phyloP scores from a whole-genome alignment of 2,888 invertebrate species.

The Xestia ashworthii region DNA sequence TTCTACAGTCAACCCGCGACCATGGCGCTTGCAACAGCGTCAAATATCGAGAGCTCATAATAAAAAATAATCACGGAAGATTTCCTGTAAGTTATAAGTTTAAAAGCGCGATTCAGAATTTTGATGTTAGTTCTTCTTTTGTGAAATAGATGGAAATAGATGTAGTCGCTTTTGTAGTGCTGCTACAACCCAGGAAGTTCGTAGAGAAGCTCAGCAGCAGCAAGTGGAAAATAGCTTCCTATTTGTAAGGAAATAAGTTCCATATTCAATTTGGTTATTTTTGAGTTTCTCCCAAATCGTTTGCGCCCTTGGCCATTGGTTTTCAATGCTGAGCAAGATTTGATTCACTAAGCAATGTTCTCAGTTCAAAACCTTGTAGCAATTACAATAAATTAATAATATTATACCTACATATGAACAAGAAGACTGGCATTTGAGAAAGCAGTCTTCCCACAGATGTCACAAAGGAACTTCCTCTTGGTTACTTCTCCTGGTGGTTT shows the following conservation, averaged over 20 bases:
- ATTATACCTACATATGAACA: conserved; percentile 82
- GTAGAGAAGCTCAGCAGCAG: not conserved
- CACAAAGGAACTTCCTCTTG: conserved; percentile 82
- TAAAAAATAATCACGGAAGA: too few relatives aligned
- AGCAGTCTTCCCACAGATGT: conserved; percentile 85
- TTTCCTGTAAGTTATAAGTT: too few relatives aligned
- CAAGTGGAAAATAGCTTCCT: not conserved
- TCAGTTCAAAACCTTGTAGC: not conserved
- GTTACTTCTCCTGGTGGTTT: conserved; percentile 67
- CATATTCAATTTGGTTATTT: not conserved
- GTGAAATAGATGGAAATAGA: too few relatives aligned
- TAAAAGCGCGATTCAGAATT: too few relatives aligned
- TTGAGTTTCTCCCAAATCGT: not conserved
- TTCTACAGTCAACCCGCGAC: too few relatives aligned
- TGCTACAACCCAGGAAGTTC: too few relatives aligned
- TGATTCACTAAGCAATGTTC: not conserved
- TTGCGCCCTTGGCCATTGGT: not conserved
- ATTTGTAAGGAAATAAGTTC: not conserved
- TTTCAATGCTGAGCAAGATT: not conserved
- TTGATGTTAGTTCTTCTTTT: too few relatives aligned
- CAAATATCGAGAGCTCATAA: too few relatives aligned
- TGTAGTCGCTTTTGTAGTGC: too few relatives aligned
- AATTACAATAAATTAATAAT: not conserved
- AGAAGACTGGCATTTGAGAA: conserved; percentile 83
- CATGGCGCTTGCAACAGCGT: too few relatives aligned